These are phyloP conservation scores for Lithophane semibrunnea DNA, from an alignment of 2,888 invertebrate genomes.

Conservation along the genomic window DNA sequence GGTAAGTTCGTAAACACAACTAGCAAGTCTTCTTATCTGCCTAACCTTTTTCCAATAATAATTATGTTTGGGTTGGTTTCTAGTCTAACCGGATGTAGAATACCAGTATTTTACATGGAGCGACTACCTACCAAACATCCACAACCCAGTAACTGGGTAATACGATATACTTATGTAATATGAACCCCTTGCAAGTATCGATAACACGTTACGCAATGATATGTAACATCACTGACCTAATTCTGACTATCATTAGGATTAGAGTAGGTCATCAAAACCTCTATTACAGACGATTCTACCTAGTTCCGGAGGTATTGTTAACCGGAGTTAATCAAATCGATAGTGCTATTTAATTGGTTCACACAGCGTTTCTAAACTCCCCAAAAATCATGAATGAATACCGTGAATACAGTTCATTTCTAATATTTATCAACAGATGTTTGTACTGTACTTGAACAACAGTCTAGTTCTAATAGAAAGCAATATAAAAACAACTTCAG, in stretches of 20 bases:
- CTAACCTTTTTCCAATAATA: too few species aligned
- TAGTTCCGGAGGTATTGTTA: background rate
- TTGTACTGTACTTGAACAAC: background rate
- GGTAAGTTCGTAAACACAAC: too few species aligned
- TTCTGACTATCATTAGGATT: slow-evolving; percentile 2
- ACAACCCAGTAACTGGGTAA: too few species aligned
- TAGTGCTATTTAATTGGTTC: background rate
- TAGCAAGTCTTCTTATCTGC: too few species aligned
- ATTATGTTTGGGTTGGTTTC: too few species aligned
- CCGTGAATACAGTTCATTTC: background rate
- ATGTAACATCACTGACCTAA: background rate
- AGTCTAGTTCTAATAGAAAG: background rate
- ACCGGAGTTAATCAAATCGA: background rate
- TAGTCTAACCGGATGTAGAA: too few species aligned
- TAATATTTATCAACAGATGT: background rate
- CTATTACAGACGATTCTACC: background rate
- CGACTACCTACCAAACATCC: too few species aligned
- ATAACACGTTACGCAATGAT: background rate
- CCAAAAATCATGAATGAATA: background rate
- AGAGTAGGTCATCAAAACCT: background rate
- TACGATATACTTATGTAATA: too few species aligned
- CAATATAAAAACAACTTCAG: background rate
- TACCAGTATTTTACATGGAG: too few species aligned
- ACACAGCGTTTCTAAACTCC: background rate
- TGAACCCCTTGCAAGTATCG: background rate